Evolutionary conservation across 2,113 vertebrate genomes (phyloP), one percentile per base, ranked within the genome.

Genomic region (Pedionomus torquatus): DNA sequence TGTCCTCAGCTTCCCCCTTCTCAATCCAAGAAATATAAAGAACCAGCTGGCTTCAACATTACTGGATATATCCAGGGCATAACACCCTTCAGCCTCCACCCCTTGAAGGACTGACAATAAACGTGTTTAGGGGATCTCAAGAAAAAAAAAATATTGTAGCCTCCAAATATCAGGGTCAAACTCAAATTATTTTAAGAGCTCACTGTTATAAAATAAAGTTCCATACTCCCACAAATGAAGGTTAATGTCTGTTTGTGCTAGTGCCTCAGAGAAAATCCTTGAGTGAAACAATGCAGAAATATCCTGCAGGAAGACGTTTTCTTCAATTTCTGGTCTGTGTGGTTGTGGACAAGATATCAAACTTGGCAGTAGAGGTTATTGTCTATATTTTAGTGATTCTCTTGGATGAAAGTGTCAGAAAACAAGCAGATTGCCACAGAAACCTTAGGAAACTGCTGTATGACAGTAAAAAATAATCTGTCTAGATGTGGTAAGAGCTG

Each of bases 281-380:
- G n/a, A 65, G 54, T 11, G 37, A 87, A 87, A 70, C 44, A 92
- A 52, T 41, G 58, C 28, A 58, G 58, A 95, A 66, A 86, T 70
- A 78, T 13, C n/a, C 72, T 66, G 31, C 26, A 96, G 72, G 31
- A 96, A 91, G 18, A 43, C 23, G 51, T 44, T 69, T 89, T 77
- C 80, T 63, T 25, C 37, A 83, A 74, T 89, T 89, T 83, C 41
- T 87, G 49, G n/a, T 87, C 88, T 80, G 87, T 49, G 21, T 74
- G 49, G 44, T 51, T 87, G 69, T 66, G 49, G 64, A 91, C 58
- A 86, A 91, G 71, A 83, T 33, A 87, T 41, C 54, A 81, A 81
- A 94, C 11, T 89, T 80, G 91, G 91, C 87, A 96, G 72, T 41
- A 94, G 68, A 89, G 31, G 44, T 48, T 86, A 71, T 4, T 64